A percentile compares a stretch with the other conserved stretches of the same genome.
Evolutionary conservation across 2,797 vertebrate genomes (phyloP).

Genomic region (Anguilla pacifica): DNA sequence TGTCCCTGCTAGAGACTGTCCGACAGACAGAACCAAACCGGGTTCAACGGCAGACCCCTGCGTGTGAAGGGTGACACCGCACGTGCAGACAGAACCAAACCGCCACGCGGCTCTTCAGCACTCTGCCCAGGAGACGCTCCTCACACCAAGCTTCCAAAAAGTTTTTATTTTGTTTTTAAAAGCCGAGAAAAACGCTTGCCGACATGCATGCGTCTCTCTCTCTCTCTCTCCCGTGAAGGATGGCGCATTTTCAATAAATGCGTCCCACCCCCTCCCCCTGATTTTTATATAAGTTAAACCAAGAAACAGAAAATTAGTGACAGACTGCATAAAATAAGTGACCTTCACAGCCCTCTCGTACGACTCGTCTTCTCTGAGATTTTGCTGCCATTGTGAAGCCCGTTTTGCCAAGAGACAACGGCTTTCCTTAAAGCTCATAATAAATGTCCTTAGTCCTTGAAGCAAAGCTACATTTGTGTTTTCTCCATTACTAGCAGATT

Average conservation of each 20-base stretch:
- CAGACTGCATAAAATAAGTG: constrained; percentile 53
- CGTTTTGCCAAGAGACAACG: constrained; percentile 51
- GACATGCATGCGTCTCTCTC: constrained; percentile 30
- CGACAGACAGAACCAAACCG: neutral
- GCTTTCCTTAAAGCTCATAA: constrained; percentile 41
- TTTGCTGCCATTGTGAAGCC: constrained; percentile 49
- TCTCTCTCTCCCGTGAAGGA: constrained; percentile 47
- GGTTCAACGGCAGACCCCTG: constrained; percentile 9
- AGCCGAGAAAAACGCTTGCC: constrained; percentile 50
- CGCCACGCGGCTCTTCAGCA: neutral
- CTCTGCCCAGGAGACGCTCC: constrained; percentile 47
- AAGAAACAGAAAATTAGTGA: constrained; percentile 59
- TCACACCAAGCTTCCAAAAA: constrained; percentile 57
- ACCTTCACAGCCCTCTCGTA: constrained; percentile 54
- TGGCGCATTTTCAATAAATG: constrained; percentile 53
- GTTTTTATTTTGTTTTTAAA: constrained; percentile 63
- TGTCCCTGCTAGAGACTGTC: constrained; percentile 34
- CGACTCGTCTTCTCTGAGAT: constrained; percentile 28
- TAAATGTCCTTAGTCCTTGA: constrained; percentile 47
- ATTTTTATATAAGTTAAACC: constrained; percentile 53
- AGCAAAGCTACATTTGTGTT: constrained; percentile 43
- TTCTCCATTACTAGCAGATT: constrained; percentile 43
- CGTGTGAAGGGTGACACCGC: neutral
- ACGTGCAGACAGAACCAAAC: neutral
- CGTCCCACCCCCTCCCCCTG: constrained; percentile 44